phyloP scores from a whole-genome alignment of 2,888 invertebrate species.

The Acrobasis suavella region DNA sequence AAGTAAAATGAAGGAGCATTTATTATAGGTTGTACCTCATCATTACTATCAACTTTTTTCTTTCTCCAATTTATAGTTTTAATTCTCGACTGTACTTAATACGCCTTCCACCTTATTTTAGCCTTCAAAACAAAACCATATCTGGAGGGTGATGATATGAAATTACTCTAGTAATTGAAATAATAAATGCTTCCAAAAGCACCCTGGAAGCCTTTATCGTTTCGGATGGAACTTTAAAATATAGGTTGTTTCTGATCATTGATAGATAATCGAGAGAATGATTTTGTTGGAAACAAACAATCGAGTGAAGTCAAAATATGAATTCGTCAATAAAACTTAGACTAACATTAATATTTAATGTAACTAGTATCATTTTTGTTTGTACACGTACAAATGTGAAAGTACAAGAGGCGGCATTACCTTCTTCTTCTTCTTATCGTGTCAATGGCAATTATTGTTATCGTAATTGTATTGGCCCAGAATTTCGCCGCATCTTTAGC shows the following conservation, averaged over 20 bases:
- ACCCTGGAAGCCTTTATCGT: background rate
- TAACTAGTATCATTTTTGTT: no score
- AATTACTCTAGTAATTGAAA: constrained; percentile 41
- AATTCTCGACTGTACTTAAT: background rate
- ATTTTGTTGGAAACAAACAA: background rate
- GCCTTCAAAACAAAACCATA: background rate
- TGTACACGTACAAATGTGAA: no score
- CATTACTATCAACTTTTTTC: background rate
- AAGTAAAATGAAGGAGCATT: background rate
- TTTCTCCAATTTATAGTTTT: background rate
- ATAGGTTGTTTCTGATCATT: no score
- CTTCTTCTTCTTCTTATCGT: no score
- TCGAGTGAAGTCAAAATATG: background rate
- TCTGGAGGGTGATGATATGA: constrained; percentile 28
- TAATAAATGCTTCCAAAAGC: constrained; percentile 39
- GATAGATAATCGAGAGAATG: background rate
- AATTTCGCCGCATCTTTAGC: no score
- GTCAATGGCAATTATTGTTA: no score
- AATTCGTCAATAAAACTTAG: background rate
- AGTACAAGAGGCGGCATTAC: no score
- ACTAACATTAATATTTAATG: background rate
- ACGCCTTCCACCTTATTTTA: background rate
- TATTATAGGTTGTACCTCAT: background rate
- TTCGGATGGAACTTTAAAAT: background rate
- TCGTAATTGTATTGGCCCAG: no score